Evolutionary conservation across 2,888 invertebrate species (phyloP).

Genomic region (Chesias legatella): DNA sequence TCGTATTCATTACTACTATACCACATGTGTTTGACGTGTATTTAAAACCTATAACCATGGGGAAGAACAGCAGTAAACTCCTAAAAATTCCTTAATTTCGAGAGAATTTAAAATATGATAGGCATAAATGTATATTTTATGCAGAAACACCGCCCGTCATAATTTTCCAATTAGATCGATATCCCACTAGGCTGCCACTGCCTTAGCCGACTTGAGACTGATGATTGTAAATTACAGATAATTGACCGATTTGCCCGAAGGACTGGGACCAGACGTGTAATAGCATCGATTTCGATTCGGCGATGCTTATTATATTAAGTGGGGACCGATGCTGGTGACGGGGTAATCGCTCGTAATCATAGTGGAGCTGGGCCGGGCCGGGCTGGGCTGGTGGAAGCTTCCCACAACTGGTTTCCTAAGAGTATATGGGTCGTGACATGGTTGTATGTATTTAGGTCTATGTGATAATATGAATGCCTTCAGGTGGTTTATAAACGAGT

Average conservation of each 20-base stretch:
- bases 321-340: constrained; percentile 75
- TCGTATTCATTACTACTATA: too few relatives aligned
- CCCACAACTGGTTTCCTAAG: constrained; percentile 37
- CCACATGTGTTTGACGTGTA: too few relatives aligned
- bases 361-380: constrained; percentile 42
- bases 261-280: constrained; percentile 73
- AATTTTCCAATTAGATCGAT: constrained; percentile 74
- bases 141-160: constrained; percentile 40
- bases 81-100: too few relatives aligned
- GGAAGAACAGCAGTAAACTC: too few relatives aligned
- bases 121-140: too few relatives aligned
- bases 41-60: too few relatives aligned
- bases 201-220: constrained; percentile 62
- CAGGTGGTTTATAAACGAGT: too few relatives aligned
- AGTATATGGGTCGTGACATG: constrained; percentile 46
- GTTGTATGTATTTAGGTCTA: constrained; percentile 34
- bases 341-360: constrained; percentile 73
- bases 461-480: too few relatives aligned
- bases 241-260: constrained; percentile 73
- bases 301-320: constrained; percentile 78
- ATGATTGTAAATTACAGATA: constrained; percentile 78
- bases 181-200: constrained; percentile 54
- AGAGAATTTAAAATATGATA: too few relatives aligned
- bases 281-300: constrained; percentile 76
- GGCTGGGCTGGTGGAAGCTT: constrained; percentile 35